These are phyloP conservation scores for Marmota flaviventris DNA, from an alignment of 2,113 vertebrate genomes.

Conservation along the genomic window DNA sequence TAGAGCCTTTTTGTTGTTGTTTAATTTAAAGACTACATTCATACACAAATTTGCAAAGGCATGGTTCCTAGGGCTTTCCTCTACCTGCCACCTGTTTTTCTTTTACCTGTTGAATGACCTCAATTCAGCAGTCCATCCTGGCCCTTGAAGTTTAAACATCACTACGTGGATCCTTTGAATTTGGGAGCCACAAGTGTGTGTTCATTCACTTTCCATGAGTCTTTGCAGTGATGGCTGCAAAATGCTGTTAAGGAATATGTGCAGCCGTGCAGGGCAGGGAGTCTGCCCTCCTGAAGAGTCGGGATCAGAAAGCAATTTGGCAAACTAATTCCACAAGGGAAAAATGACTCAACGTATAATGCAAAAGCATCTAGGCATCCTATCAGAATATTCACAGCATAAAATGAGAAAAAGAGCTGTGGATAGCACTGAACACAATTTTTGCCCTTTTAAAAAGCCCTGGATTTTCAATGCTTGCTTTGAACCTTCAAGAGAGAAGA, in stretches of 20 bases:
- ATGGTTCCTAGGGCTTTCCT: not conserved
- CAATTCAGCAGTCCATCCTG: not conserved
- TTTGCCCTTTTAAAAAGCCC: not conserved
- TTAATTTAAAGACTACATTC: not conserved
- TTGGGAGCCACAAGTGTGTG: not conserved
- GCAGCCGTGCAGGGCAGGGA: not conserved
- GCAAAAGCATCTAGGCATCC: not conserved
- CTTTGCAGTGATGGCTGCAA: not conserved
- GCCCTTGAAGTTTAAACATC: not conserved
- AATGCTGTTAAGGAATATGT: not conserved
- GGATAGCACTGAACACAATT: not conserved
- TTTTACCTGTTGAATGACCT: not conserved
- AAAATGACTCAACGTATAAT: slow-evolving; percentile 11
- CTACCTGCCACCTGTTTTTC: not conserved
- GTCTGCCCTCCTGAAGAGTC: not conserved
- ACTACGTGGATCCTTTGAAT: not conserved
- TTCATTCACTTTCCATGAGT: not conserved
- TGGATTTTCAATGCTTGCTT: not conserved
- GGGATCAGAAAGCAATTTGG: slow-evolving; percentile 63
- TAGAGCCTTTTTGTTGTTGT: too few species aligned
- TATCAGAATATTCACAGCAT: slow-evolving; percentile 31
- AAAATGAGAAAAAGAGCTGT: not conserved
- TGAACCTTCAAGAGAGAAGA: not conserved
- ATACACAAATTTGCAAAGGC: not conserved
- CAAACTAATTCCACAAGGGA: slow-evolving; percentile 32